Evolutionary conservation across 2,888 invertebrate species (phyloP).

Genomic region (Hypsopygia costalis): DNA sequence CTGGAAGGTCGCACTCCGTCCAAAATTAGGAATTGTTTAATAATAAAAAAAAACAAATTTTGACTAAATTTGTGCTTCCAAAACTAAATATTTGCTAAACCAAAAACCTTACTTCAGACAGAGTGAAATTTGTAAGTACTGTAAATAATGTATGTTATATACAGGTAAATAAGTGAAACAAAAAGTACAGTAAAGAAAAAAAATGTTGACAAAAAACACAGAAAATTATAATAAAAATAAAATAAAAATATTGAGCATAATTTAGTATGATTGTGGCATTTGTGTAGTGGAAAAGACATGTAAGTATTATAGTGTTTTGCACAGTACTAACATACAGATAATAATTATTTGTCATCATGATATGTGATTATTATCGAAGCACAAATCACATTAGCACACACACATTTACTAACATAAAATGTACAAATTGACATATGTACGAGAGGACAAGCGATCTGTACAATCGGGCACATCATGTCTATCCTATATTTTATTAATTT

Average conservation of each 20-base stretch:
- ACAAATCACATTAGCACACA: constrained; percentile 35
- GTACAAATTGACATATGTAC: constrained; percentile 45
- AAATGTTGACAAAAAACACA: constrained; percentile 20
- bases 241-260: constrained; percentile 34
- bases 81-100: neutral
- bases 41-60: too few species aligned
- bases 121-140: neutral
- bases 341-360: constrained; percentile 71
- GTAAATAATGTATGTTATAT: neutral
- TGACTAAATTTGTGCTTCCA: too few species aligned
- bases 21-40: constrained; percentile 8
- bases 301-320: constrained; percentile 18
- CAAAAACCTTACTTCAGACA: too few species aligned
- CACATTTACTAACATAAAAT: constrained; percentile 22
- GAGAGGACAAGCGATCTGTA: constrained; percentile 43
- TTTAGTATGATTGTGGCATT: constrained; percentile 20
- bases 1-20: constrained; percentile 18
- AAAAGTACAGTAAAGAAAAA: neutral
- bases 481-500: constrained; percentile 16
- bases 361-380: constrained; percentile 57
- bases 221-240: constrained; percentile 18
- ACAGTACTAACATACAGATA: constrained; percentile 18
- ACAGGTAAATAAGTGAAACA: too few species aligned
- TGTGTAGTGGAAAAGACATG: constrained; percentile 37
- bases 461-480: constrained; percentile 47